A percentile compares a stretch with the other conserved stretches of the same genome.
Conservation (phyloP, 2,888 invertebrate genomes). For the Eucriotettix oculatus region DNA sequence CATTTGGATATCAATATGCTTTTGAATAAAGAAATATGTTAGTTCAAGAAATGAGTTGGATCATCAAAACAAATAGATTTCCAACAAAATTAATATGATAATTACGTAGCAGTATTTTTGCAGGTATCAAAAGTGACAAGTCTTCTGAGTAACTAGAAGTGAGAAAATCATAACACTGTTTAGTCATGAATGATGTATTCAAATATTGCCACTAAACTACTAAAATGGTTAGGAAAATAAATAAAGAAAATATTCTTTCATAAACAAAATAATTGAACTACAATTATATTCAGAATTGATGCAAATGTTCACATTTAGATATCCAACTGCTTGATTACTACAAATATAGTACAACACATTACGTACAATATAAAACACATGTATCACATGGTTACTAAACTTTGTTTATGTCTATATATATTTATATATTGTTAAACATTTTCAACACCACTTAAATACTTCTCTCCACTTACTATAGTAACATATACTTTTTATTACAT, state of each 20-base stretch:
- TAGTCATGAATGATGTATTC: too few species aligned
- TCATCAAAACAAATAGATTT: background rate
- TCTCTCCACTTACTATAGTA: conserved; percentile 6
- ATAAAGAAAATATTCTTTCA: background rate
- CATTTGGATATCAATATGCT: background rate
- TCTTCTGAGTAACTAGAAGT: background rate
- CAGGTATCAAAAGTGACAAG: too few species aligned
- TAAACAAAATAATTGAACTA: too few species aligned
- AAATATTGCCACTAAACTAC: background rate
- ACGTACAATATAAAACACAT: conserved; percentile 10
- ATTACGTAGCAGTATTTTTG: background rate
- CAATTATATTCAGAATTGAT: background rate
- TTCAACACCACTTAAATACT: conserved; percentile 11
- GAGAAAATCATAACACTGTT: background rate
- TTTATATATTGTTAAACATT: conserved; percentile 4
- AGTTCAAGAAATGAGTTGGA: background rate
- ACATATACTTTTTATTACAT: conserved; percentile 8
- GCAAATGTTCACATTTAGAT: background rate
- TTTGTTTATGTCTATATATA: conserved; percentile 5
- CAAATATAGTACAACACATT: conserved; percentile 4
- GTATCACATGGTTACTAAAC: conserved; percentile 8
- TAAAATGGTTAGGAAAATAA: background rate
- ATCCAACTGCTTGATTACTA: background rate
- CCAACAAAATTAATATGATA: background rate
- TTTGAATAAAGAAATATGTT: background rate